Evolutionary conservation across 2,888 invertebrate species (phyloP).

Genomic region (Apomyelois bistriatella): DNA sequence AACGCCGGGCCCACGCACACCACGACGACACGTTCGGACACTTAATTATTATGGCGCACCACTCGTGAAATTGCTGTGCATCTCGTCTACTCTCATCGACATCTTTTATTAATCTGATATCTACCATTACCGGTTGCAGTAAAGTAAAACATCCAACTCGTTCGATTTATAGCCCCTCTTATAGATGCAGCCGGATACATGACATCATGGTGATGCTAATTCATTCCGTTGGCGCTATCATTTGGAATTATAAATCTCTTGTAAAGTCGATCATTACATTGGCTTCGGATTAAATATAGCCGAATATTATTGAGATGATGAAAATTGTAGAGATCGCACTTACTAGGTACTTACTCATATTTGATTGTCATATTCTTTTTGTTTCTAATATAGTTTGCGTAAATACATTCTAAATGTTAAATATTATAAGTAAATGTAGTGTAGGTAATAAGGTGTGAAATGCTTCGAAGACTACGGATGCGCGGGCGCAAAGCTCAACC

Average conservation of each 20-base stretch:
- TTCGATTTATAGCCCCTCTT: conserved; percentile 61
- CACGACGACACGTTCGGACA: conserved; percentile 53
- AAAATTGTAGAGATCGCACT: no score
- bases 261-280: conserved; percentile 41
- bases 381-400: no score
- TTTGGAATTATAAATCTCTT: conserved; percentile 54
- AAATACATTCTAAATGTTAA: neutral
- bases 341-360: no score
- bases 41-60: conserved; percentile 69
- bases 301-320: no score
- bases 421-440: neutral
- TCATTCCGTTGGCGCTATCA: conserved; percentile 54
- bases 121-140: conserved; percentile 66
- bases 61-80: conserved; percentile 71
- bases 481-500: conserved; percentile 24
- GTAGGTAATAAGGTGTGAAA: neutral
- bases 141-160: conserved; percentile 58
- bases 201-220: conserved; percentile 70
- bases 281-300: conserved; percentile 15
- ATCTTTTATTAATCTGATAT: conserved; percentile 70
- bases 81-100: conserved; percentile 64
- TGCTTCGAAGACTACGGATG: neutral
- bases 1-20: conserved; percentile 56
- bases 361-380: no score
- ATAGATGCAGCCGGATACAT: conserved; percentile 65